Base-by-base conservation (phyloP, 2,888 invertebrate species). In the Papilio gigon region DNA sequence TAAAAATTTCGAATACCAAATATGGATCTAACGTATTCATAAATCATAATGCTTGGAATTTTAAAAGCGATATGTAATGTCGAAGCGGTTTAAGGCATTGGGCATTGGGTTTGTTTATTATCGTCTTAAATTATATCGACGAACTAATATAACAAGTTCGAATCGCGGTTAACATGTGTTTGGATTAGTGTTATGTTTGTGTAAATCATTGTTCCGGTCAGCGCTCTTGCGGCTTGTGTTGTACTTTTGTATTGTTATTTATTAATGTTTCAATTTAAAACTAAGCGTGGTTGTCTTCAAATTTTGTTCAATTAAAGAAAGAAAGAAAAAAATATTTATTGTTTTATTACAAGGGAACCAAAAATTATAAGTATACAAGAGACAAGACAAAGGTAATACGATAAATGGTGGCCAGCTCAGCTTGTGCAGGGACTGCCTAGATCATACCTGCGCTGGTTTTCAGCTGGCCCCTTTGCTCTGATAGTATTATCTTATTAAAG, bases 81-180 rank as follows among this genome's bases (percentile, higher is more conserved):
- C 44, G 33, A 22, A 58, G 42, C 63, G 44, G 59, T 47, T 68
- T 64, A 64, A 30, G 25, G 27, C 56, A 25, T 35, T n/a, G n/a
- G n/a, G n/a, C n/a, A n/a, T n/a, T n/a, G n/a, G n/a, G 56, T 68
- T 64, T 68, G 68, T 64, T 68, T 63, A 63, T 63, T 65, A 65
- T 60, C 58, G 33, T 65, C 22, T 69, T 69, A 65, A 65, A 69
- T 65, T 65, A 53, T 65, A 65, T 65, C 65, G 53, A 53, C 60
- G 33, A 53, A 65, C 42, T 65, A 69, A 65, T 22, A 44, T 61
- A 60, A 68, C 65, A 35, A 56, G 61, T 65, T 64, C 4, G 35
- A 17, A 64, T 37, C 35, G 64, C 47, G 60, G 47, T 37, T 50
- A 53, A 65, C 64, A 65, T 61, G 65, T 69, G 68, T 65, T 64